These are phyloP conservation scores for Hemiscyllium ocellatum DNA, from an alignment of 2,113 vertebrate genomes.

Conservation along the genomic window DNA sequence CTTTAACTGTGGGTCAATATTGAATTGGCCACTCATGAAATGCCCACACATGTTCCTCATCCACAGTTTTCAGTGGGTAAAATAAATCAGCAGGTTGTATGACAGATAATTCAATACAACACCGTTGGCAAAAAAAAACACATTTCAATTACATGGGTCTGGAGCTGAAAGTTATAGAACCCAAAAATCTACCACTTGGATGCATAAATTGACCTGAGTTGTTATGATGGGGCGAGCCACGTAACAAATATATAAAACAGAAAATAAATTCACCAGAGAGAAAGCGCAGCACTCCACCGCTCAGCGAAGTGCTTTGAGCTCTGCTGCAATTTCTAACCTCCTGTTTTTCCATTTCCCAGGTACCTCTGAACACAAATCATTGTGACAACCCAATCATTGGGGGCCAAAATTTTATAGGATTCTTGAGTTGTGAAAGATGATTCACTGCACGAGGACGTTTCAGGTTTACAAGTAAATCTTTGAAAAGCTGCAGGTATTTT, in stretches of 20 bases:
- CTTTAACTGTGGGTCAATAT: background rate
- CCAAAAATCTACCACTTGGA: background rate
- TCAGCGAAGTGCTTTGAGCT: background rate
- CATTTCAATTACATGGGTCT: background rate
- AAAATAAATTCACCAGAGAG: background rate
- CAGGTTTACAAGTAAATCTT: conserved; percentile 57
- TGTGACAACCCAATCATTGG: conserved; percentile 74
- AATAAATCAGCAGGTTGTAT: background rate
- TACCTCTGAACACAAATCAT: conserved; percentile 67
- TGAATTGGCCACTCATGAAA: background rate
- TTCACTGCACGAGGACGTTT: conserved; percentile 43
- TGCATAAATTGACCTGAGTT: background rate
- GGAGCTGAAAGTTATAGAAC: background rate
- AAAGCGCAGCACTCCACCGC: background rate
- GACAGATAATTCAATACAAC: background rate
- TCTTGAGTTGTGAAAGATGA: conserved; percentile 55
- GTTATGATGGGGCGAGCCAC: background rate
- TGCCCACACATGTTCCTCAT: background rate
- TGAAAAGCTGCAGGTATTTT: conserved; percentile 45
- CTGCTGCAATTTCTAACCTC: conserved; percentile 17
- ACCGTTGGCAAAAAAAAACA: background rate
- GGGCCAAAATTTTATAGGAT: conserved; percentile 50
- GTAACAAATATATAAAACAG: background rate
- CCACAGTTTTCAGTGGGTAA: background rate
- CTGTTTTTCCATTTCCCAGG: conserved; percentile 30